Evolutionary conservation across 2,113 vertebrate species (phyloP).

Genomic region (Cebidichthys violaceus): DNA sequence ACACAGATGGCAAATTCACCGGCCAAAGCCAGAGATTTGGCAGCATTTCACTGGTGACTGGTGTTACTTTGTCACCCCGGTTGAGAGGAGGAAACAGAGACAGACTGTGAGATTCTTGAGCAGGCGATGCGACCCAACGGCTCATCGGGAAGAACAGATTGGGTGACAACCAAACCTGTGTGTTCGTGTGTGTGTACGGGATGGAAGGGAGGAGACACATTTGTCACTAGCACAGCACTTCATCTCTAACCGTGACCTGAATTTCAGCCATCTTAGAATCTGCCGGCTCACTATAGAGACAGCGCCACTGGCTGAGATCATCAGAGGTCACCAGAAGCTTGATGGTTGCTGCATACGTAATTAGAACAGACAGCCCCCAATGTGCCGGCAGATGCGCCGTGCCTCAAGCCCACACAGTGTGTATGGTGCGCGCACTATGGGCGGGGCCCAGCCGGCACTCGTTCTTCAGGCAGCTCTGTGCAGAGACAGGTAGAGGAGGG

Average conservation of each 20-base stretch:
- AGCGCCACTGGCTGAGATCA: conserved; percentile 39
- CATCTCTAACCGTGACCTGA: conserved; percentile 31
- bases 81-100: conserved; percentile 44
- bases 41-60: conserved; percentile 29
- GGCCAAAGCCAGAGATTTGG: conserved; percentile 30
- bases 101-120: conserved; percentile 41
- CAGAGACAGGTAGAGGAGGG: not conserved
- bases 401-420: not conserved
- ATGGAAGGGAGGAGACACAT: not conserved
- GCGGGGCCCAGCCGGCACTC: not conserved
- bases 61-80: conserved; percentile 48
- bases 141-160: conserved; percentile 45
- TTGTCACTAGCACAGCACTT: conserved; percentile 27
- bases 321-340: conserved; percentile 46
- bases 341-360: conserved; percentile 35
- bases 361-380: conserved; percentile 11
- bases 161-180: conserved; percentile 32
- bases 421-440: not conserved
- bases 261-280: conserved; percentile 62
- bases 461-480: not conserved
- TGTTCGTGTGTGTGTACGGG: not conserved
- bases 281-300: conserved; percentile 32
- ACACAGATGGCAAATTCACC: conserved; percentile 60
- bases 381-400: not conserved
- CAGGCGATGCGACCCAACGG: conserved; percentile 35